These are phyloP conservation scores for Cataglyphis albicans DNA, from an alignment of 2,888 invertebrate species.

Conservation along the genomic window DNA sequence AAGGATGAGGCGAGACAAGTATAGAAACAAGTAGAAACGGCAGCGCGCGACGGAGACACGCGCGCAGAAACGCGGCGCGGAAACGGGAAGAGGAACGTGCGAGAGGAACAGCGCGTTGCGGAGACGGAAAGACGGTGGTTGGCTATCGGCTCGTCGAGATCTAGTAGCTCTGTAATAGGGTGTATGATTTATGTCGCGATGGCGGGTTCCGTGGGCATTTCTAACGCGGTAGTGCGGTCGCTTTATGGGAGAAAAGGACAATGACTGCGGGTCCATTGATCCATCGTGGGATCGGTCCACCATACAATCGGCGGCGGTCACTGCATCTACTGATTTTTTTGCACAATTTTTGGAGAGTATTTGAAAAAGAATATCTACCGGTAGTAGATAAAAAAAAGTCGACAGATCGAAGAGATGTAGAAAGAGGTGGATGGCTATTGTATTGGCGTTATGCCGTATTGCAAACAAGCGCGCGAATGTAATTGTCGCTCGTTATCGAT, in stretches of 20 bases:
- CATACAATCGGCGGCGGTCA: slow-evolving; percentile 59
- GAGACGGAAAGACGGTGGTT: slow-evolving; percentile 56
- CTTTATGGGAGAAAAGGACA: slow-evolving; percentile 78
- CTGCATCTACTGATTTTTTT: not conserved
- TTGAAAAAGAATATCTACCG: not conserved
- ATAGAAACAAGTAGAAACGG: slow-evolving; percentile 43
- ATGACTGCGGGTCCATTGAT: slow-evolving; percentile 81
- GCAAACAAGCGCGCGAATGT: slow-evolving; percentile 74
- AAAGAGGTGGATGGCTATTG: slow-evolving; percentile 66
- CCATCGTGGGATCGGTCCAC: slow-evolving; percentile 58
- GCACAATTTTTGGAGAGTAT: not conserved
- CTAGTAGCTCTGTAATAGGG: slow-evolving; percentile 84
- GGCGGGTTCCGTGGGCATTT: slow-evolving; percentile 77
- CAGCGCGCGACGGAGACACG: slow-evolving; percentile 53
- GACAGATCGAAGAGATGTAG: slow-evolving; percentile 35
- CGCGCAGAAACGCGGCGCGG: slow-evolving; percentile 59
- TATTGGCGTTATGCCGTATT: slow-evolving; percentile 71
- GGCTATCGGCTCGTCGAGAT: slow-evolving; percentile 81
- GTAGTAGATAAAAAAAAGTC: slow-evolving; percentile 39
- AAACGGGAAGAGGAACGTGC: slow-evolving; percentile 52
- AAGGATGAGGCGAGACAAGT: slow-evolving; percentile 28
- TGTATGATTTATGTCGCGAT: slow-evolving; percentile 84
- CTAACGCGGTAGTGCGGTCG: slow-evolving; percentile 71
- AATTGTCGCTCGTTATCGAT: slow-evolving; percentile 83
- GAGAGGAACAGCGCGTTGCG: slow-evolving; percentile 31